Percentiles rank a stretch among this genome's conserved stretches.
Conservation (phyloP, 2,113 vertebrate species). For the Regulus satrapa region DNA sequence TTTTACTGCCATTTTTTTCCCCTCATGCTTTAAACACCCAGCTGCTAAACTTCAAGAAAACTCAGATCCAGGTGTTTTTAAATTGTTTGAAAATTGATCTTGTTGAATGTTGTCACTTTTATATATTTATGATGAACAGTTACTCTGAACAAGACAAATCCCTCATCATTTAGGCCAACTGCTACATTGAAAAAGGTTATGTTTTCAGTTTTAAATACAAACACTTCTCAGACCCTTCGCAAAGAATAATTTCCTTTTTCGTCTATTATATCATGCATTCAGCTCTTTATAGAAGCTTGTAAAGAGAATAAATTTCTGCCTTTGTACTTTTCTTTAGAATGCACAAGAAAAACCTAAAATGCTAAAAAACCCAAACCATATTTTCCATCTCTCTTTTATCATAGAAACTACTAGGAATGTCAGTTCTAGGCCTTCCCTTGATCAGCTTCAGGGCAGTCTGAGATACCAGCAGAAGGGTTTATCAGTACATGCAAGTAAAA, state of each 20-base stretch:
- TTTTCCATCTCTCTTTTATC: background rate
- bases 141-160: background rate
- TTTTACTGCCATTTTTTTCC: background rate
- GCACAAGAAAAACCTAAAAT: background rate
- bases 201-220: background rate
- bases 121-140: background rate
- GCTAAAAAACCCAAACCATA: background rate
- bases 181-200: background rate
- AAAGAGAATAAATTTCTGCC: background rate
- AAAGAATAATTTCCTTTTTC: background rate
- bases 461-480: background rate
- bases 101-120: background rate
- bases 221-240: background rate
- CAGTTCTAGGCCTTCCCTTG: background rate
- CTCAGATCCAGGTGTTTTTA: background rate
- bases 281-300: background rate
- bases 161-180: background rate
- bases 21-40: background rate
- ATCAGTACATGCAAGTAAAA: background rate
- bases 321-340: background rate
- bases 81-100: background rate
- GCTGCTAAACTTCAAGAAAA: background rate
- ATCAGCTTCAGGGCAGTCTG: background rate
- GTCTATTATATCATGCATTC: background rate
- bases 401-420: background rate